Percentiles rank a stretch among this genome's conserved stretches.
Evolutionary conservation across 2,888 invertebrate species (phyloP).

Genomic region (Papilio gigon): DNA sequence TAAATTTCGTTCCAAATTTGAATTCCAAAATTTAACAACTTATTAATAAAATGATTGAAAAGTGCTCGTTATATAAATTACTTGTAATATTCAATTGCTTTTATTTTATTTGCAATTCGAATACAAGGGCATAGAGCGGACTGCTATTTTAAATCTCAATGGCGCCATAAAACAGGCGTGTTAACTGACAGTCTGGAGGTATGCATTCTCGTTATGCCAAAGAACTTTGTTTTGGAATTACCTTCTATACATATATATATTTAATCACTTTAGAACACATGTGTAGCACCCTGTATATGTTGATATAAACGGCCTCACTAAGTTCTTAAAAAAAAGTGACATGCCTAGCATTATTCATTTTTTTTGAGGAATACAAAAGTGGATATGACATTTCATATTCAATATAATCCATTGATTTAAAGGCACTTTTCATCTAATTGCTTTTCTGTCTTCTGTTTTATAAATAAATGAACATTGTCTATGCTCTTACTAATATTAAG

Average conservation of each 20-base stretch:
- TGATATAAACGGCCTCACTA: too few relatives aligned
- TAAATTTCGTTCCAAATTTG: background rate
- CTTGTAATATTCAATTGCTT: slow-evolving; percentile 2
- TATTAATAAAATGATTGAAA: background rate
- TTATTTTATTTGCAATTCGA: slow-evolving; percentile 24
- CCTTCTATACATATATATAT: too few relatives aligned
- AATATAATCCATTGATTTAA: too few relatives aligned
- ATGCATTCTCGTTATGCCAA: slow-evolving; percentile 30
- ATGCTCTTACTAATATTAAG: background rate
- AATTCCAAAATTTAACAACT: background rate
- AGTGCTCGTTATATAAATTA: background rate
- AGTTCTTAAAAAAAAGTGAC: too few relatives aligned
- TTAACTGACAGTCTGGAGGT: slow-evolving; percentile 18
- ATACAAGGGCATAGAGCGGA: slow-evolving; percentile 24
- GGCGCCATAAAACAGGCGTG: slow-evolving; percentile 37
- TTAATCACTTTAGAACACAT: too few relatives aligned
- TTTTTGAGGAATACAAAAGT: too few relatives aligned
- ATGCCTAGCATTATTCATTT: too few relatives aligned
- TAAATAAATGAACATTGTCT: too few relatives aligned
- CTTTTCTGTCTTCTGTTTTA: too few relatives aligned
- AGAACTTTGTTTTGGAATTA: background rate
- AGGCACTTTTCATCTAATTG: too few relatives aligned
- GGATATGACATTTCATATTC: too few relatives aligned
- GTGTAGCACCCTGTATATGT: too few relatives aligned
- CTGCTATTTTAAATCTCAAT: slow-evolving; percentile 21